Evolutionary conservation across 2,888 invertebrate genomes (phyloP).

Genomic region (Oscheius sp.): DNA sequence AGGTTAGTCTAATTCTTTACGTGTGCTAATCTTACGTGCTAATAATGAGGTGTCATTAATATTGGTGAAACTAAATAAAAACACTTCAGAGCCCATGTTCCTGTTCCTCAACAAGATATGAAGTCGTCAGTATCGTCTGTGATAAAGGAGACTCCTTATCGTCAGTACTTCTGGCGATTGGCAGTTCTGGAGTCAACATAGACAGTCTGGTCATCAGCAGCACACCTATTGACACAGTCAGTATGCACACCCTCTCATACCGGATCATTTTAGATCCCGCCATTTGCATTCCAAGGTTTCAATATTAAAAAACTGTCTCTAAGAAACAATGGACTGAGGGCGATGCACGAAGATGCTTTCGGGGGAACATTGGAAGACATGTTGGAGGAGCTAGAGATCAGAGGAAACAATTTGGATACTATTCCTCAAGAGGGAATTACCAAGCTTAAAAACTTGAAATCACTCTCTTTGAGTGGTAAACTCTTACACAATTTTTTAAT

Average conservation of each 20-base stretch:
- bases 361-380: constrained; percentile 46
- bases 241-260: not conserved
- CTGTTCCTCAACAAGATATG: constrained; percentile 61
- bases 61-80: not conserved
- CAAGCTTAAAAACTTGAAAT: constrained; percentile 35
- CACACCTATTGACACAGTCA: constrained; percentile 53
- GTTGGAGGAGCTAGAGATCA: constrained; percentile 61
- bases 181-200: constrained; percentile 46
- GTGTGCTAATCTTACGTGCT: not conserved
- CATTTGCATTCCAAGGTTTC: constrained; percentile 59
- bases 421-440: constrained; percentile 53
- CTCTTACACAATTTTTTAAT: not conserved
- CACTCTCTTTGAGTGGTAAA: constrained; percentile 39
- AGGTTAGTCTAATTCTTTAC: constrained; percentile 15
- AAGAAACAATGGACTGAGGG: constrained; percentile 59
- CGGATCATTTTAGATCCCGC: constrained; percentile 48
- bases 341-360: constrained; percentile 60
- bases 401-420: constrained; percentile 53
- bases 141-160: constrained; percentile 57
- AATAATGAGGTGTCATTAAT: constrained; percentile 17
- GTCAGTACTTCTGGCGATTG: constrained; percentile 52
- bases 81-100: constrained; percentile 55
- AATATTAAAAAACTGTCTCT: constrained; percentile 57
- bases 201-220: constrained; percentile 64
- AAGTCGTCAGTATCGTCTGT: constrained; percentile 61